These are phyloP conservation scores for Dermatemys mawii DNA, from an alignment of 2,113 vertebrate genomes.

Conservation along the genomic window DNA sequence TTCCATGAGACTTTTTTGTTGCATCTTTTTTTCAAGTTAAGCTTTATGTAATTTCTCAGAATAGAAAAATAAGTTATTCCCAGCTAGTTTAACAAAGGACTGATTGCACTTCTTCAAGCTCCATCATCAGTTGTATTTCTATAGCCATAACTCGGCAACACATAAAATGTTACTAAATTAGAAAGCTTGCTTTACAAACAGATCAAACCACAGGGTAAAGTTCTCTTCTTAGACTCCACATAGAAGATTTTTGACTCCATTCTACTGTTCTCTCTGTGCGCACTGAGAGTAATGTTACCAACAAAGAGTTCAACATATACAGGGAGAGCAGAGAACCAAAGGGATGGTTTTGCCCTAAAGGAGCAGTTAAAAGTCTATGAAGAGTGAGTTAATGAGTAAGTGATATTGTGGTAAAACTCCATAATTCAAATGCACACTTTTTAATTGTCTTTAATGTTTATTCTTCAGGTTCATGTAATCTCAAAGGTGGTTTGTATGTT, in stretches of 20 bases:
- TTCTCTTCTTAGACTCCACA: not conserved
- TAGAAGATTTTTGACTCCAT: not conserved
- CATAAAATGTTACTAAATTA: constrained; percentile 10
- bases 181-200: not conserved
- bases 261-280: not conserved
- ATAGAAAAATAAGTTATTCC: constrained; percentile 30
- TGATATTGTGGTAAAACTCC: constrained; percentile 2
- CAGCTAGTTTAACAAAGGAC: not conserved
- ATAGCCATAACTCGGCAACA: constrained; percentile 16
- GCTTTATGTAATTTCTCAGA: constrained; percentile 38
- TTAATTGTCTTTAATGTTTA: not conserved
- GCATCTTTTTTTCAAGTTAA: constrained; percentile 46
- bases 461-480: not conserved
- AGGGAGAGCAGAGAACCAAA: constrained; percentile 6
- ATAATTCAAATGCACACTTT: not conserved
- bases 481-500: not conserved
- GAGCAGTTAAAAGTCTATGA: not conserved
- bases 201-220: not conserved
- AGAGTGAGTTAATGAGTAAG: not conserved
- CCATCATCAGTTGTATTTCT: not conserved
- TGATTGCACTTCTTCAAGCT: not conserved
- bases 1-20: constrained; percentile 11
- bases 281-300: not conserved
- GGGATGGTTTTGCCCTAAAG: constrained; percentile 10
- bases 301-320: not conserved